A percentile compares a stretch with the other conserved stretches of the same genome.
Conservation (phyloP, 2,113 vertebrate species). For the Periophthalmodon schlosseri region DNA sequence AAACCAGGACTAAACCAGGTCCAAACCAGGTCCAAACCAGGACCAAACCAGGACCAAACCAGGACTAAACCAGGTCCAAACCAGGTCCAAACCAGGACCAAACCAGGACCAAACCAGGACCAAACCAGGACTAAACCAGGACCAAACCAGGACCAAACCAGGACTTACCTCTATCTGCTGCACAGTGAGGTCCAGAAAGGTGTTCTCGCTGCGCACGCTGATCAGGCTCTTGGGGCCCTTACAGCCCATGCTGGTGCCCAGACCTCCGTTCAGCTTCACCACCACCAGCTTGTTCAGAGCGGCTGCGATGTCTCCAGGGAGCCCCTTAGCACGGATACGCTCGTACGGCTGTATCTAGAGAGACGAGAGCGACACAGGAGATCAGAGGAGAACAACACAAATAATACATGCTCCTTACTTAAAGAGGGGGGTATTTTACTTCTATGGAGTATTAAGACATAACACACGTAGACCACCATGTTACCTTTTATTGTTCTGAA, state of each 20-base stretch:
- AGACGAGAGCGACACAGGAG: not conserved
- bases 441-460: no score
- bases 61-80: not conserved
- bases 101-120: no score
- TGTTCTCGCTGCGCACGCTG: constrained; percentile 94
- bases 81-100: not conserved
- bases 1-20: constrained; percentile 41
- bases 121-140: no score
- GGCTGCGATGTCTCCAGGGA: constrained; percentile 83
- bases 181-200: constrained; percentile 96
- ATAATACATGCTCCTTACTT: no score
- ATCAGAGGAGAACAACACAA: not conserved
- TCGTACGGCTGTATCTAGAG: constrained; percentile 92
- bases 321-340: constrained; percentile 82
- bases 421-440: no score
- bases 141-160: not conserved
- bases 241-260: constrained; percentile 98
- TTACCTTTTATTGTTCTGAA: no score
- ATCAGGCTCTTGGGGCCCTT: constrained; percentile 97
- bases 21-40: not conserved
- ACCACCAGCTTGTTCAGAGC: constrained; percentile 92
- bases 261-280: constrained; percentile 93
- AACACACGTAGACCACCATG: no score
- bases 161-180: constrained; percentile 91
- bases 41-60: not conserved